Base-by-base conservation (phyloP, 2,113 vertebrate genomes). In the Willisornis vidua region DNA sequence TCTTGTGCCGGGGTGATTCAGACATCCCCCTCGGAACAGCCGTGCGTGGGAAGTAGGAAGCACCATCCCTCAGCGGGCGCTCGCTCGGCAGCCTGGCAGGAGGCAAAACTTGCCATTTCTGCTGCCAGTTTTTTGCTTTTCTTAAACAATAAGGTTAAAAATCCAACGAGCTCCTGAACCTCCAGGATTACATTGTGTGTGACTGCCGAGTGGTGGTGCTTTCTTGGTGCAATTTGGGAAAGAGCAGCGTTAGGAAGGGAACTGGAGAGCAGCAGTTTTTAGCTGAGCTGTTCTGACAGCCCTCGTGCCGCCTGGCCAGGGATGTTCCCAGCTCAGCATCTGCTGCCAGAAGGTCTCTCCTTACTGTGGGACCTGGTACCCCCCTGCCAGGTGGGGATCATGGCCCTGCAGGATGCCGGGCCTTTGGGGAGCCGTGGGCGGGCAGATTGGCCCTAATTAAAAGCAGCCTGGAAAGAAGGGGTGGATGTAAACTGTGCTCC, bases 401-500 rank as follows among this genome's bases (percentile, higher is more conserved):
- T 2, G 24, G 49, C 51, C 73, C 80, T 0, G 7, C 8, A 20
- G 92, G 81, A 35, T 84, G 29, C 54, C 3, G 5, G 62, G 48
- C 39, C n/a, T 74, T 43, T 0, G 3, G 73, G 87, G 51, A 81
- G 41, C 86, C 1, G 75, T 63, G 59, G 77, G 86, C 2, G 11
- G 75, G 39, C 94, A 26, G 59, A 74, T 70, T 63, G 9, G 6
- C 72, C 1, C 6, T 97, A 92, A 96, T 97, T 96, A 95, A 86
- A 78, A 84, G 24, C 79, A 81, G 83, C 85, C 86, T 74, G 94
- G 59, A 90, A 92, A 20, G 86, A 79, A 88, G 62, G 92, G 92
- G 95, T 96, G 92, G 95, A 80, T 92, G 68, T 80, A 58, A 90
- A 77, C 46, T n/a, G 31, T 2, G 29, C 88, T 93, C 57, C 95